Conservation (phyloP, 2,113 vertebrate genomes). For the Megalops atlanticus region DNA sequence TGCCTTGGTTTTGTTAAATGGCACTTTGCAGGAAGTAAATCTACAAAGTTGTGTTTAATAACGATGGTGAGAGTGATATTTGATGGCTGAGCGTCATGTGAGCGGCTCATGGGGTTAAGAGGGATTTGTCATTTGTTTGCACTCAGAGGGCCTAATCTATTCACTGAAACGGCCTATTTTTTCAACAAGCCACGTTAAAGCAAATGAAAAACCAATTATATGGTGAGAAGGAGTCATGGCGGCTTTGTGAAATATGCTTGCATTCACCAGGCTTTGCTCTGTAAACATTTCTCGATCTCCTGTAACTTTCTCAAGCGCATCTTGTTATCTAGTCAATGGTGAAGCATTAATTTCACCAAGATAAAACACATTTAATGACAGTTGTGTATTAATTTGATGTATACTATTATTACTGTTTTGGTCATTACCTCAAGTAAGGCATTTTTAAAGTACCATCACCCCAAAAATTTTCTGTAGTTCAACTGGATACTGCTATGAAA, state of each 20-base stretch:
- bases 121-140: constrained; percentile 96
- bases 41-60: constrained; percentile 81
- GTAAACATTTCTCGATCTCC: not conserved
- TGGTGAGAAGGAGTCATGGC: constrained; percentile 69
- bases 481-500: constrained; percentile 54
- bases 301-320: constrained; percentile 13
- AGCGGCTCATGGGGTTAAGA: constrained; percentile 88
- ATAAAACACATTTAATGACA: constrained; percentile 32
- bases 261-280: not conserved
- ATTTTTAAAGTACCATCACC: constrained; percentile 8
- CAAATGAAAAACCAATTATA: constrained; percentile 84
- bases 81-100: constrained; percentile 78
- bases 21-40: constrained; percentile 82
- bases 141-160: constrained; percentile 92
- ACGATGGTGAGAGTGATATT: constrained; percentile 80
- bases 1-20: constrained; percentile 84
- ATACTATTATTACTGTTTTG: constrained; percentile 29
- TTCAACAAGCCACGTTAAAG: constrained; percentile 82
- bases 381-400: constrained; percentile 36
- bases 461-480: not conserved
- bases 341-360: constrained; percentile 50
- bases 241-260: constrained; percentile 66
- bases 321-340: constrained; percentile 72
- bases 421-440: constrained; percentile 11
- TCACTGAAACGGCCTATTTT: constrained; percentile 84